Base-by-base conservation (phyloP, 2,888 invertebrate species). In the Torymus texanus region DNA sequence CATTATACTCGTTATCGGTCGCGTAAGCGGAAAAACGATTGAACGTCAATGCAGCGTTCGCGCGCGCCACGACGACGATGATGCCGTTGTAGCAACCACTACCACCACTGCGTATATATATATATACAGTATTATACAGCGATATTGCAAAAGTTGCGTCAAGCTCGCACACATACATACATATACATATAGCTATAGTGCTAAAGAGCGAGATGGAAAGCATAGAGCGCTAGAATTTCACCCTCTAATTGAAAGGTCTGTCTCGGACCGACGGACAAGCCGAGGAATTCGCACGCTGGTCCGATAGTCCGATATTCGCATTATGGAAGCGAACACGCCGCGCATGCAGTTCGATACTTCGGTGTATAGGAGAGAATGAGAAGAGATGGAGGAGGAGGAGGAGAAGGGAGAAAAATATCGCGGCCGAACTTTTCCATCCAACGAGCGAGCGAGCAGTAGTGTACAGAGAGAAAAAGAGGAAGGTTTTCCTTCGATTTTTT, bases 11-110 rank as follows among this genome's bases (percentile, higher is more conserved):
- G 81, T 82, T 83, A 83, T 84, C 83, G 83, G 74, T 81, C 81
- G 78, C 78, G 75, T 78, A 79, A 83, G 81, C 81, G 80, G 81
- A 83, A 83, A 83, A 81, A 73, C 83, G 83, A 83, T 82, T 79
- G 83, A 83, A 81, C 82, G 83, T 81, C 82, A 78, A 75, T 80
- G 63, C 41, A 41, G 41, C 50, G 65, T n/a, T n/a, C n/a, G n/a
- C 51, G 51, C 62, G 71, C 24, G 58, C 74, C 55, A 72, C 58
- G 50, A 53, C 29, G 41, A 59, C 50, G 13, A 58, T 16, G 8
- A 4, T 3, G 59, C 14, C 13, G 18, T 11, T 29, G 18, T 8
- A 70, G 5, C 18, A 41, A 59, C 8, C 14, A 16, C 12, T n/a
- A 16, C 3, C 58, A 2, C 16, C 41, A 59, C 10, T 51, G 18